Conservation (phyloP, 2,113 vertebrate species). For the Xiphophorus couchianus region DNA sequence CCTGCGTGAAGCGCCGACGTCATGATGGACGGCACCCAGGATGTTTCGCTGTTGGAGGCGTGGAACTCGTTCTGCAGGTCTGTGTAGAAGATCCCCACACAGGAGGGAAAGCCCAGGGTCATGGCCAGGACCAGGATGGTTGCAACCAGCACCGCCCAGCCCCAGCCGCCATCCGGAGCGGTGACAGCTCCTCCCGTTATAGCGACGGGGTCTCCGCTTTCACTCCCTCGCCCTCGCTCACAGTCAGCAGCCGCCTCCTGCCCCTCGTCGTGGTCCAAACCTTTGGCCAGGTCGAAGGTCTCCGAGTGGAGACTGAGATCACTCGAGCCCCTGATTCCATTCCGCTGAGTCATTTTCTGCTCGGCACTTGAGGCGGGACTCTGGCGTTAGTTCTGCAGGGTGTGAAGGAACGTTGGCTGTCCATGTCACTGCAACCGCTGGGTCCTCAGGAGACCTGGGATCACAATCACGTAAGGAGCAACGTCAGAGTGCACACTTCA, state of each 20-base stretch:
- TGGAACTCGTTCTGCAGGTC: slow-evolving; percentile 90
- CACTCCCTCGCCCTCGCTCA: slow-evolving; percentile 26
- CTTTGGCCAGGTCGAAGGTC: slow-evolving; percentile 17
- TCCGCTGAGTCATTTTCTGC: slow-evolving; percentile 65
- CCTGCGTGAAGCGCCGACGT: slow-evolving; percentile 87
- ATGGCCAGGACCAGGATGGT: slow-evolving; percentile 84
- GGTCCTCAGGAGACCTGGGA: slow-evolving; percentile 4
- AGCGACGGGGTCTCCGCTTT: neutral
- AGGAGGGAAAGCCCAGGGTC: slow-evolving; percentile 87
- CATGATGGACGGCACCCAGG: slow-evolving; percentile 94
- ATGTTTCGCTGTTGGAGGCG: slow-evolving; percentile 89
- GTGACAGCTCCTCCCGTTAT: neutral
- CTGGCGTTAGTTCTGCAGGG: slow-evolving; percentile 37
- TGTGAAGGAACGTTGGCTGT: slow-evolving; percentile 10
- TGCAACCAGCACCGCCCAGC: slow-evolving; percentile 89
- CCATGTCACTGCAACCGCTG: slow-evolving; percentile 55
- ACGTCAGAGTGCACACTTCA: neutral
- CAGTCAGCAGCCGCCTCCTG: slow-evolving; percentile 20
- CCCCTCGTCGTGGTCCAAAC: slow-evolving; percentile 27
- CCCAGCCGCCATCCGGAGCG: slow-evolving; percentile 85
- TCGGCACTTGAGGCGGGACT: neutral
- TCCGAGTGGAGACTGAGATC: slow-evolving; percentile 26
- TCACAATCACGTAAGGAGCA: slow-evolving; percentile 3
- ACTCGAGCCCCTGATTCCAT: slow-evolving; percentile 56
- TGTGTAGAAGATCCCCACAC: slow-evolving; percentile 89